Percentiles rank a stretch among this genome's conserved stretches.
These are phyloP conservation scores for Artemia franciscana DNA, from an alignment of 1,140 invertebrate species.

Conservation along the genomic window DNA sequence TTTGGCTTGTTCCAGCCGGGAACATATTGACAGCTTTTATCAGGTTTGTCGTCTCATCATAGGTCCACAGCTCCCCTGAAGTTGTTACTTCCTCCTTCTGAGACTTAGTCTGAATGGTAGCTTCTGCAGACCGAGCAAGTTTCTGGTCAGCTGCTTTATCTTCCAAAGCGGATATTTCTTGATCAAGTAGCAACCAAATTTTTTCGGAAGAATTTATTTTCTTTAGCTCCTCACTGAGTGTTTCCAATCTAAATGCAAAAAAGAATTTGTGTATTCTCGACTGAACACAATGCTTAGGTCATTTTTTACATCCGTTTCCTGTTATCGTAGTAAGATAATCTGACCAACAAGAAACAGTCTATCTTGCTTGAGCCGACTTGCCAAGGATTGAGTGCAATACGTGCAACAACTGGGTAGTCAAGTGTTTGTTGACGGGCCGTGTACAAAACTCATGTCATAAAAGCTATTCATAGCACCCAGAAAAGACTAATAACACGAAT, in stretches of 20 bases:
- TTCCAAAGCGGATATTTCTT: constrained; percentile 11
- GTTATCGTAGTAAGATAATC: no score
- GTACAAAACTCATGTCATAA: no score
- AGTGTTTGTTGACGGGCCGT: no score
- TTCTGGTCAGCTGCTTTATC: constrained; percentile 13
- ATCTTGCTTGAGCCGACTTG: no score
- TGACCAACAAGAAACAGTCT: no score
- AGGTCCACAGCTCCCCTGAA: constrained; percentile 37
- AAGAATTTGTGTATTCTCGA: no score
- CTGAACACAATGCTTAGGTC: no score
- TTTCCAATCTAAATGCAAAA: constrained; percentile 17
- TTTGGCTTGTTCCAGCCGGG: constrained; percentile 78
- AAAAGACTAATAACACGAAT: no score
- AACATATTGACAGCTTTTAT: constrained; percentile 92
- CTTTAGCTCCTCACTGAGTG: constrained; percentile 14
- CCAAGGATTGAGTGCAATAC: no score
- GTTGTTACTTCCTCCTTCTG: constrained; percentile 1
- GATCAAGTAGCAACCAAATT: not conserved
- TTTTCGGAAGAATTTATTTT: not conserved
- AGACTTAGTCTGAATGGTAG: constrained; percentile 2
- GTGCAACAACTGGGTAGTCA: no score
- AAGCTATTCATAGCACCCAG: no score
- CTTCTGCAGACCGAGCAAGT: constrained; percentile 6
- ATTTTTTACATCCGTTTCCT: no score
- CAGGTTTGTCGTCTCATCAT: constrained; percentile 56